Evolutionary conservation across 2,797 vertebrate species (phyloP).

Genomic region (Bovichtus variegatus): DNA sequence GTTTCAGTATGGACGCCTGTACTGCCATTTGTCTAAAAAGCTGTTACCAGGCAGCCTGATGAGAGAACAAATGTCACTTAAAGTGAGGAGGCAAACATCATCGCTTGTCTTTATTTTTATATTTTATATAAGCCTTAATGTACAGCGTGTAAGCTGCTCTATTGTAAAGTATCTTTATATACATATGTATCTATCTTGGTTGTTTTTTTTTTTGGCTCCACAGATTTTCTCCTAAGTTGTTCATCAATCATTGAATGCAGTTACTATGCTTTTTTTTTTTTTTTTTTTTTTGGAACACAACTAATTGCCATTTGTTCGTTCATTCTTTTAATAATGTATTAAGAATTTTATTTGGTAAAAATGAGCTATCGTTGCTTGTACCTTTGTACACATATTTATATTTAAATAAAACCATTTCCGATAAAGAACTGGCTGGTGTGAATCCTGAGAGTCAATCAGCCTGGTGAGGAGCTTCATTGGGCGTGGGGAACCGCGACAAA

Average conservation of each 20-base stretch:
- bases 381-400: conserved; percentile 94
- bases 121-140: conserved; percentile 93
- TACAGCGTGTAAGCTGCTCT: conserved; percentile 89
- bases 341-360: conserved; percentile 88
- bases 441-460: conserved; percentile 56
- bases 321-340: conserved; percentile 86
- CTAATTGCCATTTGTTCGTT: conserved; percentile 84
- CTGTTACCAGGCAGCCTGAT: conserved; percentile 74
- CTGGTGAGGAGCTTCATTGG: conserved; percentile 28
- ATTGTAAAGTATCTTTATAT: conserved; percentile 90
- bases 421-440: conserved; percentile 75
- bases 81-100: conserved; percentile 83
- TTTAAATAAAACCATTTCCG: conserved; percentile 91
- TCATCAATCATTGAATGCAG: conserved; percentile 82
- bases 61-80: conserved; percentile 72
- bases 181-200: conserved; percentile 81
- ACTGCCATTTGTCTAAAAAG: conserved; percentile 85
- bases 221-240: conserved; percentile 72
- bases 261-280: conserved; percentile 68
- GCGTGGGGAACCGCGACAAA: conserved; percentile 68
- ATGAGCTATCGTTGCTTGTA: conserved; percentile 89
- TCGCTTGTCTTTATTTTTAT: conserved; percentile 91
- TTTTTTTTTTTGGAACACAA: conserved; percentile 63
- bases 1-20: conserved; percentile 78
- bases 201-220: conserved; percentile 79